These are phyloP conservation scores for Alentia gelatinosa DNA, from an alignment of 2,888 invertebrate genomes.

Conservation along the genomic window DNA sequence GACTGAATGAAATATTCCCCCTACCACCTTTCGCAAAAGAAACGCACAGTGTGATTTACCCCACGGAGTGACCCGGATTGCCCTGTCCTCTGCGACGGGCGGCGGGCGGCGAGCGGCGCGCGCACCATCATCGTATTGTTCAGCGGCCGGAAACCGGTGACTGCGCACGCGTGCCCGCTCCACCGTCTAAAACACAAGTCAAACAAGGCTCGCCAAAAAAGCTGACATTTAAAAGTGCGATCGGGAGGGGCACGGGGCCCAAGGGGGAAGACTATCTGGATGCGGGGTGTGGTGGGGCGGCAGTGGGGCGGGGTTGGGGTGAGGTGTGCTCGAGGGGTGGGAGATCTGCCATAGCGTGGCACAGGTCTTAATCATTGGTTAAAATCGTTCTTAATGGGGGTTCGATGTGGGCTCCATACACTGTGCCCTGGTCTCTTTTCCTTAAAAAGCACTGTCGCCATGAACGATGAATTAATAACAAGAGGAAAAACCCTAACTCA, in stretches of 20 bases:
- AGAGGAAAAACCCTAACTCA: too few relatives aligned
- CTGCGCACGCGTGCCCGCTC: background rate
- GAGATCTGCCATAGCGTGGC: too few relatives aligned
- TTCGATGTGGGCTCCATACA: too few relatives aligned
- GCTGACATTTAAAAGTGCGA: background rate
- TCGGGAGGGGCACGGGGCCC: background rate
- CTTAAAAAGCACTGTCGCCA: too few relatives aligned
- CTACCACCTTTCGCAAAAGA: too few relatives aligned
- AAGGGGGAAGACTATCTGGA: background rate
- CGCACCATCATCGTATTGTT: background rate
- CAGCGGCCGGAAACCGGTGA: background rate
- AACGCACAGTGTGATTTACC: background rate
- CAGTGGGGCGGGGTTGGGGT: background rate
- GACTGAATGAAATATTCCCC: too few relatives aligned
- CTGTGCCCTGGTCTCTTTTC: too few relatives aligned
- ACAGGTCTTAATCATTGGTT: too few relatives aligned
- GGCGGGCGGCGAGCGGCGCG: background rate
- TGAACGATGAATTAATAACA: too few relatives aligned
- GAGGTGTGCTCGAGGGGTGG: background rate
- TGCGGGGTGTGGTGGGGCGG: background rate
- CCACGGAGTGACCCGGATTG: background rate
- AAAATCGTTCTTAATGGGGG: too few relatives aligned
- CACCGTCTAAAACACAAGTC: background rate
- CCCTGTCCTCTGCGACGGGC: background rate
- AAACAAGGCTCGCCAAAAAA: background rate